Conservation (phyloP, 2,888 invertebrate species). For the Drosophila percnosoma region DNA sequence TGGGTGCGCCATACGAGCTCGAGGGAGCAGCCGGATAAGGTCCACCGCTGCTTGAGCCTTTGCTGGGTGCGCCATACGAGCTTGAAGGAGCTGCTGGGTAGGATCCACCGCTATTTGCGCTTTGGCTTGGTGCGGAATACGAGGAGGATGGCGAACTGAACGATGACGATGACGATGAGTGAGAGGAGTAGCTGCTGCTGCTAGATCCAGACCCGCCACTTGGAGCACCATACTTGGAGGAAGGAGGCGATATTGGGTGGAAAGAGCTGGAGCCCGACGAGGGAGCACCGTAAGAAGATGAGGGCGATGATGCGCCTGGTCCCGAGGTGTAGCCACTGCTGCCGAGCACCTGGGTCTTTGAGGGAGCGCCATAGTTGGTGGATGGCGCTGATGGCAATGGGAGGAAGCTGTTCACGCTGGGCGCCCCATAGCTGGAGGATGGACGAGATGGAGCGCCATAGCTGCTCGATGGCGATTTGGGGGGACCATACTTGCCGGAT, state of each 20-base stretch:
- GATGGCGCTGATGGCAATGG: conserved; percentile 80
- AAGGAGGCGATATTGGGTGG: conserved; percentile 43
- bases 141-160: conserved; percentile 30
- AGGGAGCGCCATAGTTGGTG: conserved; percentile 87
- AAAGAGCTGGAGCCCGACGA: conserved; percentile 51
- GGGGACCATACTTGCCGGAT: conserved; percentile 69
- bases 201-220: conserved; percentile 16
- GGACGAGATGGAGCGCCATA: conserved; percentile 78
- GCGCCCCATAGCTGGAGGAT: conserved; percentile 85
- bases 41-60: conserved; percentile 35
- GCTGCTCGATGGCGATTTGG: conserved; percentile 67
- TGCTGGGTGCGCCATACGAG: conserved; percentile 83
- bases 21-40: conserved; percentile 63
- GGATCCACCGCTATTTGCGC: conserved; percentile 84
- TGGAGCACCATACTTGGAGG: conserved; percentile 71
- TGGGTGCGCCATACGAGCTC: conserved; percentile 73
- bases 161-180: conserved; percentile 10
- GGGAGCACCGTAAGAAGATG: conserved; percentile 85
- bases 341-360: conserved; percentile 72
- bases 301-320: conserved; percentile 83
- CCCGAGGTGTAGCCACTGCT: conserved; percentile 72
- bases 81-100: conserved; percentile 82
- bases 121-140: conserved; percentile 18
- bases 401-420: conserved; percentile 82
- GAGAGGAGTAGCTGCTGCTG: conserved; percentile 19